Base-by-base conservation (phyloP, 2,888 invertebrate species). In the Pyrrhia umbra region DNA sequence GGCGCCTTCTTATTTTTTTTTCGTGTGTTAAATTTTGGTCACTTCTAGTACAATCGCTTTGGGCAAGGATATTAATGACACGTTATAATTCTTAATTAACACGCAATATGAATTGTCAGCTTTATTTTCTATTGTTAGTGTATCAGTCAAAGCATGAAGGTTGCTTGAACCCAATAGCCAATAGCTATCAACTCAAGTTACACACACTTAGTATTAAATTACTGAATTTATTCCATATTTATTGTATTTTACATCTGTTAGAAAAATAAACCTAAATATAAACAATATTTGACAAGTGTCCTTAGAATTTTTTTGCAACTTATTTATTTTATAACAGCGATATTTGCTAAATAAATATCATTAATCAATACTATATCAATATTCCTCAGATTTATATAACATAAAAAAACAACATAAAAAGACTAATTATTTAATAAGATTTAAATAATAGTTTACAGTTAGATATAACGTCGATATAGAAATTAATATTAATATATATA, bases 391-490 rank as follows among this genome's bases (percentile, higher is more conserved):
- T n/a, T n/a, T n/a, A n/a, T n/a, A n/a, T n/a, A 40, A 16, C 1
- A 27, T 2, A 46, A 54, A 21, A 47, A 59, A 49, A 46, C 49
- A 49, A 13, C 46, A 37, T 21, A 27, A 61, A 46, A 51, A 72
- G 72, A 72, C 73, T 63, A 40, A 56, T 69, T 69, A 67, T 27
- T 56, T 30, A 56, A 37, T 52, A 71, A 64, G 40, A 56, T 57
- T 25, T 47, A 10, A 40, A 34, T 13, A 27, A 21, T 50, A 40
- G 34, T 39, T 18, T 47, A 18, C 25, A 27, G 4, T 23, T 23
- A 45, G 21, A 10, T 46, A 8, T n/a, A 40, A 30, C 5, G n/a
- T n/a, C 3, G 2, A 23, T 23, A 23, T 23, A 23, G 23, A 23
- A 23, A 6, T 23, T 23, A 23, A 18, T 61, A 21, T 27, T 13